Percentiles rank a stretch among this genome's conserved stretches.
These are phyloP conservation scores for Vimba vimba DNA, from an alignment of 2,113 vertebrate genomes.

Conservation along the genomic window DNA sequence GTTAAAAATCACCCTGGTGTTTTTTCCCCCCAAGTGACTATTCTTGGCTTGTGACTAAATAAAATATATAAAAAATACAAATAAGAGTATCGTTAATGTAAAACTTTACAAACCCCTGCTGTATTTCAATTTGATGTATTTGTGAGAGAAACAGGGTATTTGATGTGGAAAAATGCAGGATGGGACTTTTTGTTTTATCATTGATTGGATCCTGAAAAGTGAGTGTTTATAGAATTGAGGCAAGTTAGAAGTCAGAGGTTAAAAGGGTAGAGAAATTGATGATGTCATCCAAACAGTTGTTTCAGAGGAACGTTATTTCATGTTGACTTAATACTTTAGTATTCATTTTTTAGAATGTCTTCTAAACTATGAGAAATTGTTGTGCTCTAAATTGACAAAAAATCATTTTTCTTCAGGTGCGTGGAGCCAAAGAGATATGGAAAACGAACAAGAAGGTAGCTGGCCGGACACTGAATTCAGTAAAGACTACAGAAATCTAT, in stretches of 20 bases:
- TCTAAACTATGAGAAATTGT: too few relatives aligned
- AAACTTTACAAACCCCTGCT: background rate
- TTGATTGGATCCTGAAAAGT: background rate
- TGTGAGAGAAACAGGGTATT: background rate
- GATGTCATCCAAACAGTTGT: too few relatives aligned
- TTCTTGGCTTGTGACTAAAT: background rate
- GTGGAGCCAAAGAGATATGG: too few relatives aligned
- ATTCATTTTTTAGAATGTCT: too few relatives aligned
- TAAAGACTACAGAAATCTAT: too few relatives aligned
- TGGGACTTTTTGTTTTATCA: background rate
- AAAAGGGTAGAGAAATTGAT: background rate
- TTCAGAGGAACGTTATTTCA: too few relatives aligned
- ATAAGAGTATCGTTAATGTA: background rate
- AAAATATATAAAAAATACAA: background rate
- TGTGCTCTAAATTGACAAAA: too few relatives aligned
- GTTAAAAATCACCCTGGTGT: background rate
- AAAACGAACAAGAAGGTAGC: too few relatives aligned
- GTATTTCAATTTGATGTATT: background rate
- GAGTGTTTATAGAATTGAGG: background rate
- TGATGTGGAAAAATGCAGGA: background rate
- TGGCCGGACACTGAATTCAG: too few relatives aligned
- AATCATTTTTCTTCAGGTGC: too few relatives aligned
- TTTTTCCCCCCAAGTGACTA: background rate
- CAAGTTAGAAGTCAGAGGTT: background rate
- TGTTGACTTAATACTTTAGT: too few relatives aligned